Evolutionary conservation across 92 coral and sea anemone species (phyloP), one percentile per base, ranked within the genome.

Genomic region (Epizoanthus scotinus): DNA sequence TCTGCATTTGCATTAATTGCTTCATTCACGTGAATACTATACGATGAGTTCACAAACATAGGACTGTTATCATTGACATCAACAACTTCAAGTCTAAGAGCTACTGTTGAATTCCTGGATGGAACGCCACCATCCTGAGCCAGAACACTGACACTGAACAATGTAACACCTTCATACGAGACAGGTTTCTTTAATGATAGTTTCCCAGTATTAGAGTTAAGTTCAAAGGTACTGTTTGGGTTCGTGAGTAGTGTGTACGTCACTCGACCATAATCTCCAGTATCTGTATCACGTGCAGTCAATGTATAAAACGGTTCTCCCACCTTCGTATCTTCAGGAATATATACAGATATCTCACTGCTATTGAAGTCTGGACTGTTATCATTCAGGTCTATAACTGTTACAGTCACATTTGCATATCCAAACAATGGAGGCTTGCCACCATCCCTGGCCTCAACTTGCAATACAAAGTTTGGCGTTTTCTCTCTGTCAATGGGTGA

Each of bases 51-150:
- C 22, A 72, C 20, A 29, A 96, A 88, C 42, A 84, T 91, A 49
- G 99, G 99, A 6, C 90, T 71, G 77, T 96, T 91, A 82, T 96
- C 99, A 87, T 96, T 96, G 20, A 89, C 91, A 84, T 96, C 99
- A 36, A 96, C 89, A 47, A 96, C 92, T 61, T 79, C 88, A 7
- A 96, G 40, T 47, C 83, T 82, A 26, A 96, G 82, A 22, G 83
- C 67, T n/a, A 86, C 92, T 17, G 91, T 88, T 6, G 91, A 38
- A 55, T 79, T 83, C 49, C 71, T 52, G 3, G 87, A 80, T 3
- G 98, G 98, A 14, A 84, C 72, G 1, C 99, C 99, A 25, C 91
- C 88, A 78, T 96, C 99, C 44, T 89, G 80, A 8, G 98, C 99
- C 63, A 86, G 82, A 22, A 96, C 91, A 61, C 31, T 78, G 13